These are phyloP conservation scores for Eidolon helvum DNA, from an alignment of 2,113 vertebrate species.

Conservation along the genomic window DNA sequence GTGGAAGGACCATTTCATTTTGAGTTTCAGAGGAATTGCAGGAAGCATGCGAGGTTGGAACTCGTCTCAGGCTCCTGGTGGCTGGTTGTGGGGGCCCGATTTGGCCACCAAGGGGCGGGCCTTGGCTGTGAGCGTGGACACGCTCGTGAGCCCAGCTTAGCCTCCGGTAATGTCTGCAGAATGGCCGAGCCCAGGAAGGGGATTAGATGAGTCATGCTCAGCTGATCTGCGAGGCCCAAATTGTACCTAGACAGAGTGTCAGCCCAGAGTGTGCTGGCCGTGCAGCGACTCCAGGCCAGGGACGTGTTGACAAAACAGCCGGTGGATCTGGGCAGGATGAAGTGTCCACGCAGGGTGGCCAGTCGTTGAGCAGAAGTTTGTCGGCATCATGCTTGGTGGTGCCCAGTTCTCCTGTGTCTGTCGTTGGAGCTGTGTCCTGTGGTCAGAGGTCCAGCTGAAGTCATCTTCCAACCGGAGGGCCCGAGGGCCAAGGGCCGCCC, in stretches of 20 bases:
- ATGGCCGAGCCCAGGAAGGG: rapidly evolving
- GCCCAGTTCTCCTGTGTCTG: rapidly evolving
- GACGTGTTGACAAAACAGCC: background rate
- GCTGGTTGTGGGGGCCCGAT: background rate
- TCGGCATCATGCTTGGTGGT: rapidly evolving
- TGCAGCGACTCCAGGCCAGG: background rate
- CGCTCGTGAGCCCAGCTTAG: rapidly evolving
- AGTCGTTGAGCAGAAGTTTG: background rate
- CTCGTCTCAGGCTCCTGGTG: background rate
- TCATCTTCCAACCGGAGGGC: background rate
- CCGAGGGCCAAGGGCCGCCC: rapidly evolving
- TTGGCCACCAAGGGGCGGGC: background rate
- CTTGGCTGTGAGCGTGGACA: background rate
- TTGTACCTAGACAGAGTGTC: background rate
- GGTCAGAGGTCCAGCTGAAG: background rate
- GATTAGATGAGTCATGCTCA: rapidly evolving
- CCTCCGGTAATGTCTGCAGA: rapidly evolving
- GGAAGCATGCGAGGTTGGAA: rapidly evolving
- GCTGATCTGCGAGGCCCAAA: rapidly evolving
- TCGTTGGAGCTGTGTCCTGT: rapidly evolving
- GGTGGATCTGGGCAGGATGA: rapidly evolving
- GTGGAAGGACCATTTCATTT: background rate
- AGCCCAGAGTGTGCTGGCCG: background rate
- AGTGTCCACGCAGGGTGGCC: rapidly evolving
- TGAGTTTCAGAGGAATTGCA: background rate